Conservation (phyloP, 2,113 vertebrate genomes). For the Burhinus bistriatus region DNA sequence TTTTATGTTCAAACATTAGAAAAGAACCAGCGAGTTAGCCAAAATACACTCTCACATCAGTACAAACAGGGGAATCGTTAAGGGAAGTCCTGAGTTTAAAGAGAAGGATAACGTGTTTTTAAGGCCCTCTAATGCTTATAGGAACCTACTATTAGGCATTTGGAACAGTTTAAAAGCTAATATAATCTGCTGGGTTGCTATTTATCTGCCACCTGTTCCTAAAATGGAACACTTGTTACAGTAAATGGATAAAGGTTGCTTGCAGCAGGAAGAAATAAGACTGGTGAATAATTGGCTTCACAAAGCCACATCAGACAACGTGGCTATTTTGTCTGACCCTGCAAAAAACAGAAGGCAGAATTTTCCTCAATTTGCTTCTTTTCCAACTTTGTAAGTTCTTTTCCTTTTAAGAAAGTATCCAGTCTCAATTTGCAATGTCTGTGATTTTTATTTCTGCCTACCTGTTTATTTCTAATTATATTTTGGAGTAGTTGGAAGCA, state of each 20-base stretch:
- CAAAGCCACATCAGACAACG: not conserved
- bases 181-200: not conserved
- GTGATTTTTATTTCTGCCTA: not conserved
- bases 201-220: not conserved
- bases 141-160: not conserved
- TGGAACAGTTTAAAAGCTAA: not conserved
- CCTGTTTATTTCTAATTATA: not conserved
- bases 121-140: not conserved
- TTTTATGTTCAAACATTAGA: not conserved
- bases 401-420: not conserved
- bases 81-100: not conserved
- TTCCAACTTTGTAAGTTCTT: not conserved
- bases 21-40: accelerated
- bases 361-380: not conserved
- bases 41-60: not conserved
- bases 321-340: not conserved
- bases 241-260: not conserved
- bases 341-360: not conserved
- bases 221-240: not conserved
- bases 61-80: not conserved
- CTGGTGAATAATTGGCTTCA: not conserved
- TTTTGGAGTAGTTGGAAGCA: not conserved
- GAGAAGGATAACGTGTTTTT: not conserved
- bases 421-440: not conserved
- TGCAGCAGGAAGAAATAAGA: not conserved